A percentile compares a stretch with the other conserved stretches of the same genome.
phyloP scores from a whole-genome alignment of 1,140 invertebrate species.

The Andrena cerasifolii region DNA sequence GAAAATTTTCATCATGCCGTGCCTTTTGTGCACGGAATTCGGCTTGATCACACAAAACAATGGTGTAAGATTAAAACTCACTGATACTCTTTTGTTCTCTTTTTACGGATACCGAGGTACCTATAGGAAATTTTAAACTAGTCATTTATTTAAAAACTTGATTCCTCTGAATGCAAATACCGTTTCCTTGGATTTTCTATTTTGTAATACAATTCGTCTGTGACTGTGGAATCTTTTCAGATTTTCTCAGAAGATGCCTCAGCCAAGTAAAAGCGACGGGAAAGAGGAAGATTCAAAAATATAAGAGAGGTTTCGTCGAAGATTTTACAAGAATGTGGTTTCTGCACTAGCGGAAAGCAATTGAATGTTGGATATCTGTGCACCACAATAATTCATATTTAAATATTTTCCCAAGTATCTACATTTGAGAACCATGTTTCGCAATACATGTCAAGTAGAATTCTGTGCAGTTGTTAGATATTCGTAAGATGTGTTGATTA shows the following conservation, averaged over 20 bases:
- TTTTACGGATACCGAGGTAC: too few species aligned
- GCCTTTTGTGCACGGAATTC: slow-evolving; percentile 13
- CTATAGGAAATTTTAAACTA: too few species aligned
- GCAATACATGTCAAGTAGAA: not conserved
- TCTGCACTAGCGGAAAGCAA: not conserved
- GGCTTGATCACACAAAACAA: slow-evolving; percentile 3
- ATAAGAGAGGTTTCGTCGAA: not conserved
- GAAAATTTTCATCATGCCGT: slow-evolving; percentile 31
- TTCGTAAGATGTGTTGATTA: not conserved
- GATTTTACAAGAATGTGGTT: not conserved
- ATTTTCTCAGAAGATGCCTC: too few species aligned
- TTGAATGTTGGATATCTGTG: not conserved
- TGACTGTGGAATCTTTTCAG: too few species aligned
- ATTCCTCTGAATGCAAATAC: too few species aligned
- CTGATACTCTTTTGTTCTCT: not conserved
- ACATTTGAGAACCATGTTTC: too few species aligned
- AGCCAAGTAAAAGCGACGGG: not conserved
- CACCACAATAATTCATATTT: not conserved
- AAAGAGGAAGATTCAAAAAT: not conserved
- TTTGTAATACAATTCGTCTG: too few species aligned
- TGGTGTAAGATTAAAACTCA: slow-evolving; percentile 15
- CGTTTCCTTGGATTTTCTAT: too few species aligned
- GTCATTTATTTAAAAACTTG: too few species aligned
- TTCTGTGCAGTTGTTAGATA: not conserved
- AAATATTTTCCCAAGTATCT: not conserved